Base-by-base conservation (phyloP, 2,888 invertebrate genomes). In the Drosophila yooni region DNA sequence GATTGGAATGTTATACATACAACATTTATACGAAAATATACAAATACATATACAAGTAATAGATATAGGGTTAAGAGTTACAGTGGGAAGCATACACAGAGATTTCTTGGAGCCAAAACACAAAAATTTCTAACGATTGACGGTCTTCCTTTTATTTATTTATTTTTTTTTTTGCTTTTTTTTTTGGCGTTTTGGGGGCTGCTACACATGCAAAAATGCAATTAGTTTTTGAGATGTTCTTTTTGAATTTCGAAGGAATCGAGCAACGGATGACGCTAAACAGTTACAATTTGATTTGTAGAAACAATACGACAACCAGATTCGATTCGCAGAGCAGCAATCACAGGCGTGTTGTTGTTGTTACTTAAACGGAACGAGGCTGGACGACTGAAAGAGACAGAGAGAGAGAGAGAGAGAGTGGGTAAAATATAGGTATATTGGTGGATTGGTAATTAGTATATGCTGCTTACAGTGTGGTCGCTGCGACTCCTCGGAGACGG, bases 401-500 rank as follows among this genome's bases (percentile, higher is more conserved):
- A 13, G 34, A 25, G 10, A n/a, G 70, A 77, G 70, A 77, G 82
- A 65, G 36, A 59, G 53, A 59, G 50, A 56, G 33, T 63, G 21
- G 56, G 38, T 50, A 33, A 27, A 31, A 64, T n/a, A 59, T 25
- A 34, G 57, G 3, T 51, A 4, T 52, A 36, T 8, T 46, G 33
- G 13, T 21, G 2, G 4, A 7, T 36, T n/a, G 18, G 1, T 3
- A 7, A 15, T 11, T 15, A 2, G 10, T 63, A 13, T 18, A 7
- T 0, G 57, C 3, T 46, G 95, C 96, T 95, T 92, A 97, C 97
- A 96, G 90, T 97, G 97, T 74, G 96, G 96, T 93, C 96, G 95
- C 92, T 95, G 94, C 68, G 92, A 88, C 76, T 93, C 93, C 31
- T 78, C 88, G 66, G 76, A 83, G 53, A 68, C 75, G 25, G 80